These are phyloP conservation scores for Onychomys torridus DNA, from an alignment of 2,797 vertebrate species.

Conservation along the genomic window DNA sequence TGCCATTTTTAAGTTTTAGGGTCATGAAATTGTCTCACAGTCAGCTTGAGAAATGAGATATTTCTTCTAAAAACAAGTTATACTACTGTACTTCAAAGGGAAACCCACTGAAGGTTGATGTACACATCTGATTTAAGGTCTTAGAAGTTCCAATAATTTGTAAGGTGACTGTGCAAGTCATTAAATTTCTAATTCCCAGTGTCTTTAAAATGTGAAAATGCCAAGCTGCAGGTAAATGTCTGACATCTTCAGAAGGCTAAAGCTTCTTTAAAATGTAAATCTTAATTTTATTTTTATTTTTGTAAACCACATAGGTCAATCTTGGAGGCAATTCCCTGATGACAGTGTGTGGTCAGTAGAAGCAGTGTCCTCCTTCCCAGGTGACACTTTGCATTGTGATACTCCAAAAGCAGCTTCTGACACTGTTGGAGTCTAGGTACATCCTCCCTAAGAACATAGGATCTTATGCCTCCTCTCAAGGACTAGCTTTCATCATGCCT, in stretches of 20 bases:
- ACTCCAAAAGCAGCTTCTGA: not conserved
- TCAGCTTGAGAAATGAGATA: slow-evolving; percentile 11
- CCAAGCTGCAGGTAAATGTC: not conserved
- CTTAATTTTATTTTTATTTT: slow-evolving; percentile 36
- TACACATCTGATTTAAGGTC: slow-evolving; percentile 22
- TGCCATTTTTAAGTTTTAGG: not conserved
- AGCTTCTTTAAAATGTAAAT: not conserved
- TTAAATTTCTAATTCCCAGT: slow-evolving; percentile 32
- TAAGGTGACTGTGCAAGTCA: slow-evolving; percentile 28
- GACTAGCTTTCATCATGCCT: not conserved
- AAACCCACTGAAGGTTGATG: slow-evolving; percentile 31
- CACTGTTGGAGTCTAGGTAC: not conserved
- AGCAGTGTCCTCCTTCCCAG: not conserved
- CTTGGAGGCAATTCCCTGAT: not conserved
- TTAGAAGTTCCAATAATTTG: slow-evolving; percentile 52
- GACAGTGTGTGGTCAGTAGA: not conserved
- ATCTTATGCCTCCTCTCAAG: not conserved
- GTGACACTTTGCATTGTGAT: not conserved
- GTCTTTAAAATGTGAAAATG: slow-evolving; percentile 48
- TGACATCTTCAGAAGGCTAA: not conserved
- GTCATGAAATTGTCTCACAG: slow-evolving; percentile 8
- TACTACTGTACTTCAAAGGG: not conserved
- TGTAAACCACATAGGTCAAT: not conserved
- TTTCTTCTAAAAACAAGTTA: slow-evolving; percentile 31
- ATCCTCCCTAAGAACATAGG: not conserved